Base-by-base conservation (phyloP, 2,113 vertebrate species). In the Cyphomyrus plagiostoma region DNA sequence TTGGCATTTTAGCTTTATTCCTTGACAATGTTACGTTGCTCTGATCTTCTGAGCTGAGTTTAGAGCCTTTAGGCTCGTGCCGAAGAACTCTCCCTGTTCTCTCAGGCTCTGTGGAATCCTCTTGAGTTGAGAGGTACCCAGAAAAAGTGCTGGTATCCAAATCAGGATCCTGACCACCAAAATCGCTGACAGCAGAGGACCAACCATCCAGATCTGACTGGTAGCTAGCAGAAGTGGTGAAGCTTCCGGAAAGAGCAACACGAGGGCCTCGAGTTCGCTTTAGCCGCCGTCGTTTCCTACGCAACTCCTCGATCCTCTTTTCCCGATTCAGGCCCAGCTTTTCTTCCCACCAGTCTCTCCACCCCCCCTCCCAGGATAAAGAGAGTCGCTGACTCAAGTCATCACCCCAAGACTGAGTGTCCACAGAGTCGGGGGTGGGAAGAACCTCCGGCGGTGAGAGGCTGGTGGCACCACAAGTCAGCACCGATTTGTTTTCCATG, bases 341-440 rank as follows among this genome's bases (percentile, higher is more conserved):
- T 5, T 96, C 94, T 0, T 93, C 92, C 97, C 97, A 98, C 97
- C 97, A 98, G 0, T 83, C 88, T 0, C 35, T 90, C 93, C 93
- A 96, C 0, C 52, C 91, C 0, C 92, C 94, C 0, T 90, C 90
- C 98, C 98, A 99, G 1, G 97, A 92, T 0, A 90, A 89, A 0
- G 93, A 95, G 89, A 99, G 90, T 0, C 98, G 96, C 2, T 93
- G 6, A 5, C 95, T 98, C 8, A 98, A 92, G 3, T 92, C 91
- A 0, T 97, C 96, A 0, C 3, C 84, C 62, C 94, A 96, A 0
- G n/a, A 11, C 0, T 87, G 89, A 0, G 94, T 85, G 17, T 94
- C 89, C 0, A 96, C 94, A 0, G 0, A 4, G 0, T 92, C n/a
- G 0, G 95, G 93, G 8, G 95, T 19, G 0, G 92, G 92, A 0